Evolutionary conservation across 2,888 invertebrate species (phyloP).

Genomic region (Subacronicta megacephala): DNA sequence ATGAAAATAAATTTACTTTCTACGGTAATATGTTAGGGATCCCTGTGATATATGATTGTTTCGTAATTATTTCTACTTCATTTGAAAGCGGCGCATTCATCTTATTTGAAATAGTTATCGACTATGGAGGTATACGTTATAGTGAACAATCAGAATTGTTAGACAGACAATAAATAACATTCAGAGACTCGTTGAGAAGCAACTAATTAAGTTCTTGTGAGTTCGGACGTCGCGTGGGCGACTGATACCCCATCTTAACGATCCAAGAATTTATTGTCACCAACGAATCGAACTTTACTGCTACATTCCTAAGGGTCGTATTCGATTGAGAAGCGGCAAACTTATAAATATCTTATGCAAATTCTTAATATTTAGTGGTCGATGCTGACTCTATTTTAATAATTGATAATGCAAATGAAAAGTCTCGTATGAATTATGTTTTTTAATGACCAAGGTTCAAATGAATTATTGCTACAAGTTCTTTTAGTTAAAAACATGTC

Average conservation of each 20-base stretch:
- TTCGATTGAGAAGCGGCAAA: slow-evolving; percentile 22
- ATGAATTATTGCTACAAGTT: slow-evolving; percentile 25
- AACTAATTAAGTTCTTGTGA: slow-evolving; percentile 87
- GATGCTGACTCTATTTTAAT: slow-evolving; percentile 75
- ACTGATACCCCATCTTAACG: slow-evolving; percentile 68
- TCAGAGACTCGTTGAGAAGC: slow-evolving; percentile 76
- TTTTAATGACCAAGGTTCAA: slow-evolving; percentile 35
- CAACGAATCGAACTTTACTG: slow-evolving; percentile 60
- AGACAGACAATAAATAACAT: slow-evolving; percentile 83
- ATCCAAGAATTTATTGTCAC: slow-evolving; percentile 58
- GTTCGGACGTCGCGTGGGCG: slow-evolving; percentile 78
- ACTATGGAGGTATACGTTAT: slow-evolving; percentile 71
- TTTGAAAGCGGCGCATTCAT: slow-evolving; percentile 60
- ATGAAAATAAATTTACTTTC: slow-evolving; percentile 48
- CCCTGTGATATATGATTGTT: slow-evolving; percentile 43
- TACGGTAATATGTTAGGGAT: slow-evolving; percentile 32
- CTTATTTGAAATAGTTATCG: slow-evolving; percentile 69
- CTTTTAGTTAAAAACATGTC: slow-evolving; percentile 4
- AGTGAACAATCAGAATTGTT: slow-evolving; percentile 78
- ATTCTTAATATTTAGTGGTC: slow-evolving; percentile 73
- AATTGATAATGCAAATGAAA: slow-evolving; percentile 82
- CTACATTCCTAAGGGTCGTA: slow-evolving; percentile 38
- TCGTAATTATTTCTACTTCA: slow-evolving; percentile 55
- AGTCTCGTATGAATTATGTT: slow-evolving; percentile 50
- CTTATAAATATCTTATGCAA: slow-evolving; percentile 72